A percentile compares a stretch with the other conserved stretches of the same genome.
Conservation (phyloP, 1,140 invertebrate genomes). For the Macrosteles quadrilineatus region DNA sequence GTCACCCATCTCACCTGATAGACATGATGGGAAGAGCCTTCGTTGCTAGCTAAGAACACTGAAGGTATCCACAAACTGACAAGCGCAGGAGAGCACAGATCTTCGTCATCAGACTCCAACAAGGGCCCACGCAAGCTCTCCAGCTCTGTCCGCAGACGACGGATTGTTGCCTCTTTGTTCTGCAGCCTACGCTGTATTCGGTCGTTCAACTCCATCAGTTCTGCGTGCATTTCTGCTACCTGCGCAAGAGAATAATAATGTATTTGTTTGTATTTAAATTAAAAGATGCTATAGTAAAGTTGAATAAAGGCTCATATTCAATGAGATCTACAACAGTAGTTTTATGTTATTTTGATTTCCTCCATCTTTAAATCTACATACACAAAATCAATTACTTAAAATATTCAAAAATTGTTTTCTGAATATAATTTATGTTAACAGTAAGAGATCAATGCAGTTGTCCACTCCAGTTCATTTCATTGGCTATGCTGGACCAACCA, state of each 20-base stretch:
- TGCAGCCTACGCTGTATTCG: conserved; percentile 58
- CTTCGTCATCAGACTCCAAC: conserved; percentile 48
- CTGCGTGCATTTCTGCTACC: conserved; percentile 95
- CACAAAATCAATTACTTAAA: too few relatives aligned
- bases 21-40: conserved; percentile 75
- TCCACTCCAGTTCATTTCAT: too few relatives aligned
- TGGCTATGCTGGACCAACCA: too few relatives aligned
- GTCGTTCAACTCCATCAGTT: conserved; percentile 92
- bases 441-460: too few relatives aligned
- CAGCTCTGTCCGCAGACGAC: conserved; percentile 65
- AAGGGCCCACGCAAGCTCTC: conserved; percentile 69
- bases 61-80: conserved; percentile 92
- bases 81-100: conserved; percentile 53
- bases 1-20: conserved; percentile 90
- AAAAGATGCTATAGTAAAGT: too few relatives aligned
- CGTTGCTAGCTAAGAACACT: conserved; percentile 79
- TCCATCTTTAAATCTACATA: too few relatives aligned
- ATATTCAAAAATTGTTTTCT: too few relatives aligned
- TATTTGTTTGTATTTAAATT: too few relatives aligned
- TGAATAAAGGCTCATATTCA: too few relatives aligned
- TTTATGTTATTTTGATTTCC: too few relatives aligned
- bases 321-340: too few relatives aligned
- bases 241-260: conserved; percentile 27
- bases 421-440: too few relatives aligned
- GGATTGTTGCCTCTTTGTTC: conserved; percentile 54